Base-by-base conservation (phyloP, 2,113 vertebrate species). In the Glaucidium brasilianum region DNA sequence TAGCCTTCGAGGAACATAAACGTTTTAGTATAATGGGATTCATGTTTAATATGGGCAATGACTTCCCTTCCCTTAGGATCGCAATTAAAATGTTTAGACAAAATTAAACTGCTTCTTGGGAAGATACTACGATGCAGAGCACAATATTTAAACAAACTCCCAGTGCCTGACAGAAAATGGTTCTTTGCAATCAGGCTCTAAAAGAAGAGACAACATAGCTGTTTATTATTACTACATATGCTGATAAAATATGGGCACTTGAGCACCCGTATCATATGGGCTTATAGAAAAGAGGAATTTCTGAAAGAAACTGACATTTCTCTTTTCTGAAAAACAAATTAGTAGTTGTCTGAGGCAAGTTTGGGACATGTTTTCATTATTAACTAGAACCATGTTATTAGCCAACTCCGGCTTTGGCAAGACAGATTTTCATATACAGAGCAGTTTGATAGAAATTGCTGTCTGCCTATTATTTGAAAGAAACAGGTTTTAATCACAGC, bases 31-130 rank as follows among this genome's bases (percentile, higher is more conserved):
- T 97, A 97, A 96, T 96, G 92, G 90, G 71, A 94, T 97, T 96
- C 85, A 94, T 97, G 76, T 91, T 92, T 96, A 92, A 96, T 90
- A 88, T 20, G 89, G 91, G 87, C 77, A 96, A 97, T 75, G 87
- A 94, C 79, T 96, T 97, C 88, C 49, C n/a, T 94, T 97, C 90
- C 93, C 93, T 84, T 88, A 94, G 92, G 93, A 97, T 78, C 0
- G 8, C 95, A 96, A 97, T 98, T 97, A 97, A 98, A 97, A 88
- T 94, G 90, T 93, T 96, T 97, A 88, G 82, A 94, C 87, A 87
- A 94, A 97, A 95, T 95, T 94, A 96, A 93, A 95, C 73, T 60
- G 91, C 93, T 96, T 94, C 90, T 96, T 81, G 92, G 95, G 92
- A 95, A 96, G 86, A 91, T 81, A 72, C 84, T 90, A 49, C 55